phyloP scores from a whole-genome alignment of 2,888 invertebrate genomes.

The Conops quadrifasciatus region DNA sequence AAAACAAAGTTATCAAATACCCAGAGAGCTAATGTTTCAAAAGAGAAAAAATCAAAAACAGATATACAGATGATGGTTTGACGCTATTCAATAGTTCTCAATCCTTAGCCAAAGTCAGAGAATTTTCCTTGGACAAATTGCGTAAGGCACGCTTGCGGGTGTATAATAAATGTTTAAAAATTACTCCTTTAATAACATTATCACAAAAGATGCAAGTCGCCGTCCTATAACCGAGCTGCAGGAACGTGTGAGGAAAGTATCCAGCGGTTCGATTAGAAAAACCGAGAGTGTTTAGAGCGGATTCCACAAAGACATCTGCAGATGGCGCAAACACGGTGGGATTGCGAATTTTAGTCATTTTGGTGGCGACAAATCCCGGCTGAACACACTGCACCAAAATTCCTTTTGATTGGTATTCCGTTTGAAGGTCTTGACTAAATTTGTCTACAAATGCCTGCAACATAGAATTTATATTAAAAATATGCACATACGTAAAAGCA shows the following conservation, averaged over 20 bases:
- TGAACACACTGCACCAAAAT: conserved; percentile 81
- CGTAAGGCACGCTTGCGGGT: conserved; percentile 59
- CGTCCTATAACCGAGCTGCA: conserved; percentile 52
- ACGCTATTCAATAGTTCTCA: too few relatives aligned
- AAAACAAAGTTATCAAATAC: too few relatives aligned
- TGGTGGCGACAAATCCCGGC: conserved; percentile 91
- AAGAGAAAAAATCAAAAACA: too few relatives aligned
- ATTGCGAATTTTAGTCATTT: conserved; percentile 84
- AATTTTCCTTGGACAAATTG: conserved; percentile 54
- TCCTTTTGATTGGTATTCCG: conserved; percentile 78
- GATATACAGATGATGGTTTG: too few relatives aligned
- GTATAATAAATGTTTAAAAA: conserved; percentile 55
- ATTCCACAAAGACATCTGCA: conserved; percentile 75
- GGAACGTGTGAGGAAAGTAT: conserved; percentile 69
- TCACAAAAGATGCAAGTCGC: conserved; percentile 53
- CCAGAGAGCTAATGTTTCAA: too few relatives aligned
- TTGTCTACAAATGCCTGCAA: conserved; percentile 81
- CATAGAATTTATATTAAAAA: background rate
- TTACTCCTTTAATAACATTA: conserved; percentile 54
- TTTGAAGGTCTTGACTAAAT: conserved; percentile 78
- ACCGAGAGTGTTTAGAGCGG: conserved; percentile 77
- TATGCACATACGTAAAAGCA: too few relatives aligned
- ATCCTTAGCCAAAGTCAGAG: conserved; percentile 13
- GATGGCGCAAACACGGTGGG: conserved; percentile 79
- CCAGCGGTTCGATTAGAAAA: conserved; percentile 76